Evolutionary conservation across 2,797 vertebrate genomes (phyloP).

Genomic region (Sphenodon punctatus): DNA sequence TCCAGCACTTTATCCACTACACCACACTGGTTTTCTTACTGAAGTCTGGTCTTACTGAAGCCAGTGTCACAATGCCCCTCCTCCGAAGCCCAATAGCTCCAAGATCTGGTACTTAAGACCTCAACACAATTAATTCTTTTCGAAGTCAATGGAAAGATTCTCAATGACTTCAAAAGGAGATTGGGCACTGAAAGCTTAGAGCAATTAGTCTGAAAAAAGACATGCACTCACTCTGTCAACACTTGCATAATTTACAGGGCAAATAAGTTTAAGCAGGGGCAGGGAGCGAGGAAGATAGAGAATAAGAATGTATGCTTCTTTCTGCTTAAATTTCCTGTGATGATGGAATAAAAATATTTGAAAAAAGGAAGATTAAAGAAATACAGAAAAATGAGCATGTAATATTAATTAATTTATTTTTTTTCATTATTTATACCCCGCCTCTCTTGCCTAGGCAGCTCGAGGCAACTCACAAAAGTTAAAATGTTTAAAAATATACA

Average conservation of each 20-base stretch:
- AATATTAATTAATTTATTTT: no score
- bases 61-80: no score
- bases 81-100: no score
- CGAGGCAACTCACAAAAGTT: no score
- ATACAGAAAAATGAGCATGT: no score
- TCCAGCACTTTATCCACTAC: no score
- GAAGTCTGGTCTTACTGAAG: neutral
- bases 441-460: no score
- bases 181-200: neutral
- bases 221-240: neutral
- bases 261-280: neutral
- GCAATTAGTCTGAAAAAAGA: neutral
- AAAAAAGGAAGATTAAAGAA: constrained; percentile 17
- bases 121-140: neutral
- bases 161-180: neutral
- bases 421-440: no score
- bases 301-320: neutral
- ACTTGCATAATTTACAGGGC: neutral
- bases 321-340: neutral
- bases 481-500: no score
- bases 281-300: neutral
- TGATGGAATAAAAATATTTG: constrained; percentile 16
- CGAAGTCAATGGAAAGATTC: neutral
- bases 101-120: neutral
- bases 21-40: no score